These are phyloP conservation scores for Eristalis arbustorum DNA, from an alignment of 2,888 invertebrate species.

Conservation along the genomic window DNA sequence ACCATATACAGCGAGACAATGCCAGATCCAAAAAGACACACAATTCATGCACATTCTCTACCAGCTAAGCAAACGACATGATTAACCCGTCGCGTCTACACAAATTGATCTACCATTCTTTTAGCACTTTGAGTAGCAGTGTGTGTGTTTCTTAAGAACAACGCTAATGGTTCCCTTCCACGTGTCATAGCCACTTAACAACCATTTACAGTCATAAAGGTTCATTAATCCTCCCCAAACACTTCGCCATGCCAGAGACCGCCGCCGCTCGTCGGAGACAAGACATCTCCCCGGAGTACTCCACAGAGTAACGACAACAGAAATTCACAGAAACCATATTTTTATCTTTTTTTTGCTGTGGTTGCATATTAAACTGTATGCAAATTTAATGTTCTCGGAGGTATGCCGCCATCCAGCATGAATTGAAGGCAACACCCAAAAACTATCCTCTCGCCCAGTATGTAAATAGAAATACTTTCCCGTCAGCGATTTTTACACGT, in stretches of 20 bases:
- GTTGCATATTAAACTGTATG: conserved; percentile 63
- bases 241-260: neutral
- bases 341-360: conserved; percentile 26
- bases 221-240: neutral
- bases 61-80: neutral
- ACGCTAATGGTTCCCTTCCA: too few species aligned
- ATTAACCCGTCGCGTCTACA: neutral
- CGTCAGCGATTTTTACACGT: neutral
- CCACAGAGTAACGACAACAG: neutral
- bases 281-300: neutral
- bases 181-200: neutral
- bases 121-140: neutral
- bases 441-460: neutral
- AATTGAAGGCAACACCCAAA: neutral
- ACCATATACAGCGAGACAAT: neutral
- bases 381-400: neutral
- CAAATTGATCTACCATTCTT: neutral
- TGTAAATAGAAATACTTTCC: neutral
- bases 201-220: neutral
- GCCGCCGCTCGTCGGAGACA: too few species aligned
- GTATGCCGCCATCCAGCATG: neutral
- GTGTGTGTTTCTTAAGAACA: too few species aligned
- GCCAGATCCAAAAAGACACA: neutral
- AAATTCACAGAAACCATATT: neutral
- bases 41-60: neutral